phyloP scores from a whole-genome alignment of 2,888 invertebrate genomes.

The Cremastinae sp. region DNA sequence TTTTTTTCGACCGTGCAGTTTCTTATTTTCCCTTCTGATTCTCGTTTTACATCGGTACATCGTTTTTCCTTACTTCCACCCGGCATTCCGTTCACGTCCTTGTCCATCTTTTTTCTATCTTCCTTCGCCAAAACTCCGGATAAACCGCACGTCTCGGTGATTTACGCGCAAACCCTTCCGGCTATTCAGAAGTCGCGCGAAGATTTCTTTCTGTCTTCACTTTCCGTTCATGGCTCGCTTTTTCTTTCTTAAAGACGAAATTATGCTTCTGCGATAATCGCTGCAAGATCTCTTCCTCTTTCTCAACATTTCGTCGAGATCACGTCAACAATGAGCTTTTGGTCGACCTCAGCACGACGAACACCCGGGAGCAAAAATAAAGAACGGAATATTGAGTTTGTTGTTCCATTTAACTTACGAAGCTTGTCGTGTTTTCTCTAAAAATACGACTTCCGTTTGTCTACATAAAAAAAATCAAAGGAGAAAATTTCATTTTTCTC shows the following conservation, averaged over 20 bases:
- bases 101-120: constrained; percentile 33
- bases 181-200: constrained; percentile 58
- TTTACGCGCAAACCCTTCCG: constrained; percentile 61
- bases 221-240: constrained; percentile 1
- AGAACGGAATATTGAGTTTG: background rate
- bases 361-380: constrained; percentile 6
- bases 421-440: too few relatives aligned
- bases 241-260: constrained; percentile 44
- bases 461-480: background rate
- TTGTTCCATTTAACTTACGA: background rate
- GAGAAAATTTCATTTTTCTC: background rate
- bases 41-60: constrained; percentile 61
- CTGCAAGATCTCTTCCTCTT: constrained; percentile 36
- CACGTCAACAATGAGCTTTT: constrained; percentile 31
- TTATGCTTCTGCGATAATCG: constrained; percentile 51
- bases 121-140: constrained; percentile 51
- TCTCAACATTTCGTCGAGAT: constrained; percentile 13
- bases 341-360: constrained; percentile 3
- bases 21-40: constrained; percentile 42
- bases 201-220: constrained; percentile 41
- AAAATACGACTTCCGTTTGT: too few relatives aligned
- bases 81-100: constrained; percentile 42
- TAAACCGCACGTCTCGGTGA: constrained; percentile 56
- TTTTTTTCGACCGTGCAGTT: constrained; percentile 45
- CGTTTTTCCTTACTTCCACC: constrained; percentile 44